Evolutionary conservation across 2,113 vertebrate species (phyloP), one percentile per base, ranked within the genome.

Genomic region (Paratilapia polleni): DNA sequence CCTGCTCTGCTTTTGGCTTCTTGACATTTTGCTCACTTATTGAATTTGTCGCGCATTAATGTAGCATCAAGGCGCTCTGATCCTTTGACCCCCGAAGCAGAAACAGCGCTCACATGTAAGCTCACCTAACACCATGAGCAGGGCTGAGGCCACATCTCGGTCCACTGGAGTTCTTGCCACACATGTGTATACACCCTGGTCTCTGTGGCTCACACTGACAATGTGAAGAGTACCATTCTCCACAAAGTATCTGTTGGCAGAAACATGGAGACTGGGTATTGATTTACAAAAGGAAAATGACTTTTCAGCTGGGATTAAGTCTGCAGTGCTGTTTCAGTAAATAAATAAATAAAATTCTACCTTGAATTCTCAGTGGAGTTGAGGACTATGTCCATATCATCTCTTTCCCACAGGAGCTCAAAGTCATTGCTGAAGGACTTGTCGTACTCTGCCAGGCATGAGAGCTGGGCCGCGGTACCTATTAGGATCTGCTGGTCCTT

Each of bases 371-470:
- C 96, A 0, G 96, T 98, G 89, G 95, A 89, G 75, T 97, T 98
- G 60, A 93, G 75, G 83, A 90, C 86, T 76, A 99, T 93, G 79
- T 94, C 92, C 26, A 93, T 73, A 49, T 96, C 96, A 57, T 98
- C 96, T 91, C 97, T 98, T 82, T 96, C 96, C 98, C 98, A 99
- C 54, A 95, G 95, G 91, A 98, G 93, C 92, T 96, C 95, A 95
- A 98, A 96, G 68, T 96, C 97, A 31, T 94, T 86, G 87, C 89
- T 95, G 92, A 98, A 96, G 90, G 97, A 96, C 56, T 95, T 85
- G 88, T 99, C 98, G 13, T 96, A 97, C 82, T 95, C 93, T 81
- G 95, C 96, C 62, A 96, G 95, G 85, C 98, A 99, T 64, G 94
- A 96, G 90, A 99, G 92, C 90, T 96, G 95, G 75, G 97, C 89